phyloP scores from a whole-genome alignment of 2,797 vertebrate genomes.

The Girardinus metallicus region DNA sequence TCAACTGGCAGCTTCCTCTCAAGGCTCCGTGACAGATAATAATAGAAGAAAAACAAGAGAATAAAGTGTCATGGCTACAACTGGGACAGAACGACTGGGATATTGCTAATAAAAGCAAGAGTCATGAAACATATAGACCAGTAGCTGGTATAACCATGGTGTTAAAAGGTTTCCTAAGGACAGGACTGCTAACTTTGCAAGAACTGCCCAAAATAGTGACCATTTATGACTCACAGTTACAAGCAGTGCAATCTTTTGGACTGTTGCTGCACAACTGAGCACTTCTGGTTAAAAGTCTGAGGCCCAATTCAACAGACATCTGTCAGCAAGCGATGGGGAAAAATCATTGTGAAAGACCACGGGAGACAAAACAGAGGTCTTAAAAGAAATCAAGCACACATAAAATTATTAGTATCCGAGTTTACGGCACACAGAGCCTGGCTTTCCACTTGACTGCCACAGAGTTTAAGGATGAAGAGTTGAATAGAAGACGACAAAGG shows the following conservation, averaged over 20 bases:
- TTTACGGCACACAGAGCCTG: slow-evolving; percentile 44
- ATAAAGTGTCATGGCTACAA: neutral
- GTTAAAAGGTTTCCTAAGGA: neutral
- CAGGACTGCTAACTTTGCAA: neutral
- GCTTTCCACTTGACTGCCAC: slow-evolving; percentile 63
- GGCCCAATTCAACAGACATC: slow-evolving; percentile 15
- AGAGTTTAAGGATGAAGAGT: slow-evolving; percentile 51
- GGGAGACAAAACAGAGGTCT: slow-evolving; percentile 33
- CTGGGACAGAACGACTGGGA: neutral
- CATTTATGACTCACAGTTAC: neutral
- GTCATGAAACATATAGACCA: neutral
- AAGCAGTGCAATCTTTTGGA: neutral
- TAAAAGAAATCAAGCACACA: slow-evolving; percentile 53
- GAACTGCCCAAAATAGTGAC: neutral
- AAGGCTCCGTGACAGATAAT: neutral
- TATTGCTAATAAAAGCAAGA: neutral
- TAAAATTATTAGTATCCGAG: slow-evolving; percentile 57
- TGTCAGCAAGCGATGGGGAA: slow-evolving; percentile 16
- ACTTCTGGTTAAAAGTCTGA: slow-evolving; percentile 23
- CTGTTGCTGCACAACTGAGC: slow-evolving; percentile 16
- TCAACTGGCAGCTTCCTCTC: neutral
- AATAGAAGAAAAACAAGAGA: neutral
- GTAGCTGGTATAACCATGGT: neutral
- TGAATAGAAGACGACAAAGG: slow-evolving; percentile 64
- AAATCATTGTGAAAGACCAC: slow-evolving; percentile 28